A percentile compares a stretch with the other conserved stretches of the same genome.
These are phyloP conservation scores for Pluvianellus socialis DNA, from an alignment of 2,113 vertebrate genomes.

Conservation along the genomic window DNA sequence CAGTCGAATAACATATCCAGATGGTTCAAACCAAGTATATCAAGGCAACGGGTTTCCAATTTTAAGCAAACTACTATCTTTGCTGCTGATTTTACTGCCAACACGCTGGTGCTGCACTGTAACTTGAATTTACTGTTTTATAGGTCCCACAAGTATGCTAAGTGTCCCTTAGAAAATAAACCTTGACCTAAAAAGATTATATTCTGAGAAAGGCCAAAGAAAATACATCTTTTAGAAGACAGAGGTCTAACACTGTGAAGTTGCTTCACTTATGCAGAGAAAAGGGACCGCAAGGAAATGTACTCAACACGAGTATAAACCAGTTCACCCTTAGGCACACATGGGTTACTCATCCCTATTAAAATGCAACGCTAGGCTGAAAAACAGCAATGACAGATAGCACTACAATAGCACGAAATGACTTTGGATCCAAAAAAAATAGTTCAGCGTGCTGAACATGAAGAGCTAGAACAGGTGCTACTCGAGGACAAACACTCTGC, in stretches of 20 bases:
- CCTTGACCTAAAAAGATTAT: background rate
- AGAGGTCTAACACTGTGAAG: background rate
- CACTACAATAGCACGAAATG: background rate
- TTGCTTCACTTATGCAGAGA: background rate
- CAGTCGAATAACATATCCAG: background rate
- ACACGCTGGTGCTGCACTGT: background rate
- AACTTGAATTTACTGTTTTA: background rate
- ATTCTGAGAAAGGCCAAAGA: background rate
- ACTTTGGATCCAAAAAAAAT: background rate
- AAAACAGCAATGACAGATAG: background rate
- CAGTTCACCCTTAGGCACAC: background rate
- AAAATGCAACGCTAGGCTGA: background rate
- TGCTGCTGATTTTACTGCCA: background rate
- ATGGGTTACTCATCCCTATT: background rate
- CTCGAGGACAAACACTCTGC: background rate
- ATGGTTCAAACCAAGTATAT: constrained; percentile 11
- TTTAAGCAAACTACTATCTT: constrained; percentile 45
- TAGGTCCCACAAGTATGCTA: background rate
- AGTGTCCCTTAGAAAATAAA: background rate
- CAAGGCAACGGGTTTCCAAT: constrained; percentile 42
- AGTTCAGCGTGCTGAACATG: background rate
- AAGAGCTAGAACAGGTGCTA: constrained; percentile 43
- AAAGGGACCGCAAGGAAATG: background rate
- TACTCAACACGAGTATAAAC: background rate
- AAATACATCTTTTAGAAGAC: background rate